A percentile compares a stretch with the other conserved stretches of the same genome.
Conservation (phyloP, 2,113 vertebrate genomes). For the Crotalus helleri region DNA sequence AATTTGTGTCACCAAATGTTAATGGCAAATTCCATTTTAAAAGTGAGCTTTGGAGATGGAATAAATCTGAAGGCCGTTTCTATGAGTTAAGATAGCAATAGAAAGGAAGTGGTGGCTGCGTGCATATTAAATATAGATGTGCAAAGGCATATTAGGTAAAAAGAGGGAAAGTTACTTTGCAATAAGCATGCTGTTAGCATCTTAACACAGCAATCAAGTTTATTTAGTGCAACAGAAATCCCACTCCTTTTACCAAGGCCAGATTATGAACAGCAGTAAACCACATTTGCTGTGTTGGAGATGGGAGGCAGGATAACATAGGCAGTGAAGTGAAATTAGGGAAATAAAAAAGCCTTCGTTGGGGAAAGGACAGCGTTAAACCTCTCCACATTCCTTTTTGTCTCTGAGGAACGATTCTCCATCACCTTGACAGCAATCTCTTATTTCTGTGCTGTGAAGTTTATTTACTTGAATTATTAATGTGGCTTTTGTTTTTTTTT, state of each 20-base stretch:
- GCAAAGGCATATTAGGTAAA: conserved; percentile 16
- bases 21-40: background rate
- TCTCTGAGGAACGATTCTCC: conserved; percentile 60
- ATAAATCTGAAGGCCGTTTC: background rate
- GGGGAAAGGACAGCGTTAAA: conserved; percentile 53
- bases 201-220: conserved; percentile 32
- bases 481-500: conserved; percentile 64
- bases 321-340: conserved; percentile 48
- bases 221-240: background rate
- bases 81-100: conserved; percentile 5
- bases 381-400: conserved; percentile 53
- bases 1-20: background rate
- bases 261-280: conserved; percentile 45
- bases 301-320: conserved; percentile 24
- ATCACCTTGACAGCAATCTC: conserved; percentile 68
- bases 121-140: conserved; percentile 44
- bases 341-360: conserved; percentile 43
- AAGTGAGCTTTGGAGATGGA: background rate
- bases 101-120: conserved; percentile 16
- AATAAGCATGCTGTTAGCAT: background rate
- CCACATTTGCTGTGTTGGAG: conserved; percentile 17
- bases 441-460: conserved; percentile 65
- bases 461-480: conserved; percentile 78
- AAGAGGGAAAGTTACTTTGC: background rate
- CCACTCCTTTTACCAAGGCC: conserved; percentile 42